A percentile compares a stretch with the other conserved stretches of the same genome.
These are phyloP conservation scores for Laticauda laticaudata DNA, from an alignment of 2,113 vertebrate genomes.

Conservation along the genomic window DNA sequence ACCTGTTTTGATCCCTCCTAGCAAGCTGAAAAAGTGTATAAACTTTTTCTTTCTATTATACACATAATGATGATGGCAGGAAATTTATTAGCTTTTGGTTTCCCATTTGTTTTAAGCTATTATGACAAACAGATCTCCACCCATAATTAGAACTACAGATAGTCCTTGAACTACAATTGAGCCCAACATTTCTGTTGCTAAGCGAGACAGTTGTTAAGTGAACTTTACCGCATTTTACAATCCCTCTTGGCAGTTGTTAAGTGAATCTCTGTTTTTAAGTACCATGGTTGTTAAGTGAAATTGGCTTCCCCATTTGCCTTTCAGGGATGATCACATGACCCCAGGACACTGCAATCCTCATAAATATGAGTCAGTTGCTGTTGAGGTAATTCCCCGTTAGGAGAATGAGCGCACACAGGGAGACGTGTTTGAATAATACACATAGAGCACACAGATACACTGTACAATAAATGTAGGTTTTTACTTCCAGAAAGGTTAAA, in stretches of 20 bases:
- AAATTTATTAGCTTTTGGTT: background rate
- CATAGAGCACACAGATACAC: no score
- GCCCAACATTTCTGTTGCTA: background rate
- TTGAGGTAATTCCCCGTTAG: no score
- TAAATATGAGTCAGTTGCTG: background rate
- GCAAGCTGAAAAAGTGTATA: background rate
- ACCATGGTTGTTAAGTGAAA: background rate
- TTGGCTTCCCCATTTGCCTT: background rate
- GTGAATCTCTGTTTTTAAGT: background rate
- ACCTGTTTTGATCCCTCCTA: background rate
- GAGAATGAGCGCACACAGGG: no score
- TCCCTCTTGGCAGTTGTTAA: background rate
- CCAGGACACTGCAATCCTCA: background rate
- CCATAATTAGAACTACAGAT: background rate
- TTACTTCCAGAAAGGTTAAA: no score
- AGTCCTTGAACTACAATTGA: background rate
- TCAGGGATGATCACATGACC: background rate
- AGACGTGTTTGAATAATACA: no score
- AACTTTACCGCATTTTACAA: no score
- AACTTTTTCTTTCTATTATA: background rate
- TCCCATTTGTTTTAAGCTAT: background rate
- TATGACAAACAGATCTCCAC: background rate
- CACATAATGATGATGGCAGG: background rate
- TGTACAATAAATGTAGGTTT: no score
- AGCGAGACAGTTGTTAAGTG: no score